phyloP scores from a whole-genome alignment of 2,113 vertebrate genomes.

The Pleuronectes platessa region DNA sequence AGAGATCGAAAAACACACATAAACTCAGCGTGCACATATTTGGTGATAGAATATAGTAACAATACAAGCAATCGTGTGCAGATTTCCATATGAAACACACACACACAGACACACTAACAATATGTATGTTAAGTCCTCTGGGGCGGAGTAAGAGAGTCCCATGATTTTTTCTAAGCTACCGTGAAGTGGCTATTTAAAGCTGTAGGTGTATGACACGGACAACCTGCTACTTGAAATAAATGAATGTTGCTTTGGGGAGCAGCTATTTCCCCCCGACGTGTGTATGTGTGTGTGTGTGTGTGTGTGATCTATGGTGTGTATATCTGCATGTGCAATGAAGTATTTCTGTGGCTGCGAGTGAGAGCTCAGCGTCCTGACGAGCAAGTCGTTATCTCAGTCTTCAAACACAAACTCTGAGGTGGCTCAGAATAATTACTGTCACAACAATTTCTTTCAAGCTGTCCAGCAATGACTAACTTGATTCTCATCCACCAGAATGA shows the following conservation, averaged over 20 bases:
- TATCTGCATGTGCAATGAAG: conserved; percentile 8
- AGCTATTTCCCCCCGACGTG: not conserved
- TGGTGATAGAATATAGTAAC: not conserved
- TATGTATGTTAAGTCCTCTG: conserved; percentile 56
- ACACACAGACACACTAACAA: not conserved
- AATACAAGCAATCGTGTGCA: conserved; percentile 1
- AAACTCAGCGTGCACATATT: not conserved
- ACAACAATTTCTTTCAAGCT: not conserved
- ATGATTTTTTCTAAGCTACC: conserved; percentile 19
- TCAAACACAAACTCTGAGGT: not conserved
- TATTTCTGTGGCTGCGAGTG: conserved; percentile 11
- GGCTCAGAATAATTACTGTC: not conserved
- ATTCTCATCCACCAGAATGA: not conserved
- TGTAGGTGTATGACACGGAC: conserved; percentile 43
- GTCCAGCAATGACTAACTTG: not conserved
- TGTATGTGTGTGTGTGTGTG: conserved; percentile 7
- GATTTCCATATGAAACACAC: conserved; percentile 5
- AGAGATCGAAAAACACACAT: conserved; percentile 52
- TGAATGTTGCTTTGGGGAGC: conserved; percentile 16
- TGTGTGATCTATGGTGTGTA: not conserved
- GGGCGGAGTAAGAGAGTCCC: conserved; percentile 45
- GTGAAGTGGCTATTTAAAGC: conserved; percentile 66
- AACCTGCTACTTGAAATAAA: conserved; percentile 57
- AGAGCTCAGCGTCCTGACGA: conserved; percentile 28
- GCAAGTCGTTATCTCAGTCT: conserved; percentile 17